A percentile compares a stretch with the other conserved stretches of the same genome.
Conservation (phyloP, 2,113 vertebrate genomes). For the Labeo catla region DNA sequence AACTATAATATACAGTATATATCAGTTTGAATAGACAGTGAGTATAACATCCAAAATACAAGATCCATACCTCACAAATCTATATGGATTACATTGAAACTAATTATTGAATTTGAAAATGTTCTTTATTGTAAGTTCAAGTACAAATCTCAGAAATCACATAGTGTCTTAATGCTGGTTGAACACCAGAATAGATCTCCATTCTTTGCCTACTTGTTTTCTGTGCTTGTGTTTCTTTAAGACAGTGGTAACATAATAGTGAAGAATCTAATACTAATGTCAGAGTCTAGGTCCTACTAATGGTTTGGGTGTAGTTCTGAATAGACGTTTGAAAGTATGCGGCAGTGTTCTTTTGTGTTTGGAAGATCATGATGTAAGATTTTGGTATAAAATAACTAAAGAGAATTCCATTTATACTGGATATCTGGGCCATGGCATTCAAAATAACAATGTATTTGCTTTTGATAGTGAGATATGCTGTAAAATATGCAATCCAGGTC, state of each 20-base stretch:
- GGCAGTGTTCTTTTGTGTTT: conserved; percentile 77
- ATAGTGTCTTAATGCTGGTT: background rate
- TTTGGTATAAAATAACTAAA: conserved; percentile 84
- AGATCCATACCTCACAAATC: too few species aligned
- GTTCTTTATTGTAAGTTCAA: background rate
- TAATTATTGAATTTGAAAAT: background rate
- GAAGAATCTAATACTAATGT: background rate
- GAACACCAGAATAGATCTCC: background rate
- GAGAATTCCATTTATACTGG: conserved; percentile 73
- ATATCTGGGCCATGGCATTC: conserved; percentile 68
- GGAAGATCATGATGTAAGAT: conserved; percentile 80
- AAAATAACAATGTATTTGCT: conserved; percentile 65
- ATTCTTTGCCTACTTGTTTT: background rate
- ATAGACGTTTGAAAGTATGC: conserved; percentile 86
- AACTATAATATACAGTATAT: too few species aligned
- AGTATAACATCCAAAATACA: too few species aligned
- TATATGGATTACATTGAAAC: background rate
- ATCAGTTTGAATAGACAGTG: too few species aligned
- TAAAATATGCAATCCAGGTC: conserved; percentile 76
- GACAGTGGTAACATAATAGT: background rate
- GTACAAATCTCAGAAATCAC: background rate
- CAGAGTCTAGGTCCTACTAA: conserved; percentile 60
- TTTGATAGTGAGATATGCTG: conserved; percentile 62
- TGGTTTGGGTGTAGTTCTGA: conserved; percentile 80
- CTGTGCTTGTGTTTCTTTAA: background rate